These are phyloP conservation scores for Marmota flaviventris DNA, from an alignment of 2,113 vertebrate species.

Conservation along the genomic window DNA sequence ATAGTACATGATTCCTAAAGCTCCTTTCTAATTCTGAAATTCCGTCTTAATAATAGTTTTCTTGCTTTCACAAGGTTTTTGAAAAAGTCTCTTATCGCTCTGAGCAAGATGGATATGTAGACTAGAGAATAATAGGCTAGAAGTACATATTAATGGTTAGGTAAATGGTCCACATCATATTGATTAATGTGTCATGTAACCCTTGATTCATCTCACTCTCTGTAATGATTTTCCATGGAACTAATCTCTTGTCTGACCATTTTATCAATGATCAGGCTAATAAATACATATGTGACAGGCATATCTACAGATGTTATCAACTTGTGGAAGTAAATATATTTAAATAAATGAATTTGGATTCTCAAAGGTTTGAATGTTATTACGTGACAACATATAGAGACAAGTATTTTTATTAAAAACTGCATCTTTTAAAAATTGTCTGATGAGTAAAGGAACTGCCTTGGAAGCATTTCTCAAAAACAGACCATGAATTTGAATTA, in stretches of 20 bases:
- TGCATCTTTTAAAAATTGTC: background rate
- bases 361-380: background rate
- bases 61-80: background rate
- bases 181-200: conserved; percentile 7
- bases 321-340: conserved; percentile 35
- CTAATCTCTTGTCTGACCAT: conserved; percentile 18
- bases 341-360: background rate
- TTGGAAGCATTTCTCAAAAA: background rate
- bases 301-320: background rate
- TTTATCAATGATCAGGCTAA: background rate
- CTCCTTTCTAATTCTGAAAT: conserved; percentile 58
- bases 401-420: background rate
- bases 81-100: background rate
- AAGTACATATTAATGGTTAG: background rate
- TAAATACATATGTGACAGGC: background rate
- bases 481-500: background rate
- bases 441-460: background rate
- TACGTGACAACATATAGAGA: background rate
- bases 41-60: background rate
- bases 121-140: background rate
- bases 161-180: background rate
- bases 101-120: background rate
- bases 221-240: background rate
- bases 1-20: background rate
- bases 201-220: background rate